A percentile compares a stretch with the other conserved stretches of the same genome.
Evolutionary conservation across 2,888 invertebrate species (phyloP).

Genomic region (Cephus pygmeus): DNA sequence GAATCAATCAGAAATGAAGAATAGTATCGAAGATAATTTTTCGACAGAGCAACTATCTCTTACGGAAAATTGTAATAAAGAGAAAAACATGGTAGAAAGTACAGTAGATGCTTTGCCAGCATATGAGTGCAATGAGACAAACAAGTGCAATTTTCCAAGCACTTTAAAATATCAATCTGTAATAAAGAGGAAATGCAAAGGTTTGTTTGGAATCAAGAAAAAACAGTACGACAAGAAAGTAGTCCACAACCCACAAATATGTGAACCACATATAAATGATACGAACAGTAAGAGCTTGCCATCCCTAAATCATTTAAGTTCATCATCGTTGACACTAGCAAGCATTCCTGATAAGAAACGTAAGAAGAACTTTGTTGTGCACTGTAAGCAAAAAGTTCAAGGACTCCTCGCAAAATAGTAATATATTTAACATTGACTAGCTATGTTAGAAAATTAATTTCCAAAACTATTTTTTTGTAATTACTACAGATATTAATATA

Average conservation of each 20-base stretch:
- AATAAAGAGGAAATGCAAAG: background rate
- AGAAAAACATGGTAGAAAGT: background rate
- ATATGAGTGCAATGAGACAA: background rate
- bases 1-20: background rate
- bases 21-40: background rate
- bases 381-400: conserved; percentile 42
- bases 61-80: background rate
- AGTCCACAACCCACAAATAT: background rate
- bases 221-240: background rate
- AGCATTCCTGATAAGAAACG: conserved; percentile 27
- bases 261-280: conserved; percentile 25
- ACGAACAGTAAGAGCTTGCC: conserved; percentile 37
- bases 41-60: background rate
- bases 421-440: conserved; percentile 3
- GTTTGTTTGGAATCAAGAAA: background rate
- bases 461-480: background rate
- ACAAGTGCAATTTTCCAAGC: background rate
- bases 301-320: conserved; percentile 33
- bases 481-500: background rate
- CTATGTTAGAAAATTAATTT: background rate
- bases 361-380: conserved; percentile 39
- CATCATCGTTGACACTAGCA: conserved; percentile 15
- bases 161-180: background rate
- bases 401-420: conserved; percentile 39
- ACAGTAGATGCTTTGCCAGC: background rate